phyloP scores from a whole-genome alignment of 2,797 vertebrate genomes.

The Enteromius mattozi region DNA sequence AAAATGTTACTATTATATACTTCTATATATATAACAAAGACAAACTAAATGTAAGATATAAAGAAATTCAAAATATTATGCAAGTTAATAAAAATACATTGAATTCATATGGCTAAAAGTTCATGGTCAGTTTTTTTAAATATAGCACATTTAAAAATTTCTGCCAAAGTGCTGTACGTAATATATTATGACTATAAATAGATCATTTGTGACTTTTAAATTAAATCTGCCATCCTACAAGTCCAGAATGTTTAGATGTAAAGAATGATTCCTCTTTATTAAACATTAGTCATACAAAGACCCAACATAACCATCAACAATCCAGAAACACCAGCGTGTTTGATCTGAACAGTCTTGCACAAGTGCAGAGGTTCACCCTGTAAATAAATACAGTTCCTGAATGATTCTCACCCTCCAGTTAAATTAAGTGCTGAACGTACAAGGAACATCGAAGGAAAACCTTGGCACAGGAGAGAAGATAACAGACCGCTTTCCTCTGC shows the following conservation, averaged over 20 bases:
- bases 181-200: too few species aligned
- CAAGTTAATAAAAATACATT: too few species aligned
- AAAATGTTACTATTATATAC: too few species aligned
- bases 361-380: neutral
- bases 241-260: neutral
- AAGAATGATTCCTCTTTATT: slow-evolving; percentile 31
- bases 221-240: neutral
- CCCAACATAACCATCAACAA: neutral
- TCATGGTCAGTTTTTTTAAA: too few species aligned
- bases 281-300: slow-evolving; percentile 3
- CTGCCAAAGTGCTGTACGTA: too few species aligned
- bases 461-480: slow-evolving; percentile 52
- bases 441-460: neutral
- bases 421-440: slow-evolving; percentile 24
- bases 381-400: slow-evolving; percentile 39
- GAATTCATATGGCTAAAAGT: too few species aligned
- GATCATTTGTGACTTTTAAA: neutral
- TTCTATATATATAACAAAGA: too few species aligned
- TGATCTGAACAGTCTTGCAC: neutral
- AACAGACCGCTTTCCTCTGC: neutral
- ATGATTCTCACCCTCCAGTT: neutral
- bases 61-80: too few species aligned
- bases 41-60: too few species aligned
- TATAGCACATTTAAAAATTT: too few species aligned
- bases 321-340: neutral